A percentile compares a stretch with the other conserved stretches of the same genome.
These are phyloP conservation scores for Cylas formicarius DNA, from an alignment of 1,140 invertebrate genomes.

Conservation along the genomic window DNA sequence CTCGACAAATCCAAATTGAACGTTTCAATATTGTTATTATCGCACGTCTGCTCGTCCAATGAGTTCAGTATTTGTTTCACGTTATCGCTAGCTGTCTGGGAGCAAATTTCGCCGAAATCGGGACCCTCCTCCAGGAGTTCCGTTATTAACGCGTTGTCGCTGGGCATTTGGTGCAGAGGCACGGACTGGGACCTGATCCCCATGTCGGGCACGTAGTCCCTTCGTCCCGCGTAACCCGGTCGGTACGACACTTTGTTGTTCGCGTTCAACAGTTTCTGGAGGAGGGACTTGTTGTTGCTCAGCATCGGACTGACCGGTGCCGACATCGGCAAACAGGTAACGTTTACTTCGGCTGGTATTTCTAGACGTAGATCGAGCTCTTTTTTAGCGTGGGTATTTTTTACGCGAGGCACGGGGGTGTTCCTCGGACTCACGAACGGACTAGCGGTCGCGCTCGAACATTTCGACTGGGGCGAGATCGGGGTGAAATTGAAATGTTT, in stretches of 20 bases:
- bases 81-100: conserved; percentile 19
- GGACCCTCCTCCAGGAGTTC: conserved; percentile 2
- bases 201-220: conserved; percentile 40
- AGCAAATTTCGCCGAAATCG: conserved; percentile 12
- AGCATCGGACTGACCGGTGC: conserved; percentile 52
- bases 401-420: conserved; percentile 58
- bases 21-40: conserved; percentile 35
- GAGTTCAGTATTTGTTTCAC: conserved; percentile 29
- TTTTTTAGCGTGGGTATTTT: conserved; percentile 31
- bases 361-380: conserved; percentile 32
- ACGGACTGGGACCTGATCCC: conserved; percentile 61
- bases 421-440: conserved; percentile 78
- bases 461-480: conserved; percentile 54
- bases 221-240: conserved; percentile 38
- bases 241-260: conserved; percentile 35
- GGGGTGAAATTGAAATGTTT: conserved; percentile 72
- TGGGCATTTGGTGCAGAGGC: conserved; percentile 57
- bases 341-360: conserved; percentile 27
- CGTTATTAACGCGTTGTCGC: background rate
- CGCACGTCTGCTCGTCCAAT: conserved; percentile 23
- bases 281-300: conserved; percentile 26
- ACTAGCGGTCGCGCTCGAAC: conserved; percentile 55
- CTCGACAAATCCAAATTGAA: conserved; percentile 30
- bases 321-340: conserved; percentile 47
- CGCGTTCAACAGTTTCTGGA: conserved; percentile 34